Evolutionary conservation across 1,140 invertebrate species (phyloP), one percentile per base, ranked within the genome.

Genomic region (Dendrolimus punctatus): DNA sequence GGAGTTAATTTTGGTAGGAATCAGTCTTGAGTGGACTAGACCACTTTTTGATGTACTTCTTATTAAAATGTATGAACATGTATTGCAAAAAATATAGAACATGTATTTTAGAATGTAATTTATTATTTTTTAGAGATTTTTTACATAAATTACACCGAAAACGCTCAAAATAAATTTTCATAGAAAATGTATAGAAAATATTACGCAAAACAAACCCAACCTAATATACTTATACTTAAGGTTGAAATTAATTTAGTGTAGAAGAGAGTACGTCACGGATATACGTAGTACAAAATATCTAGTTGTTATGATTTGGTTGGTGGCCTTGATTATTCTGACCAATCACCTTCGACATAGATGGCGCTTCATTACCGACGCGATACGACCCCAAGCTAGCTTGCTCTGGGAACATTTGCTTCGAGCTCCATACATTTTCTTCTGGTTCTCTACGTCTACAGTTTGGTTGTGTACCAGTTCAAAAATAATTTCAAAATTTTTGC

Each of bases 341-440:
- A 86, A 86, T 86, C 71, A 75, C 52, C 53, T 45, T 53, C 51
- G 55, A 69, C 40, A 63, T 86, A 86, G 83, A 71, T 74, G 83
- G 68, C 83, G 81, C 80, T 76, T 58, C 53, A 55, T 76, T 76
- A 73, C 75, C 76, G 82, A 87, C 85, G 85, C 84, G 85, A 80
- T 69, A 57, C 73, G 72, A 70, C 77, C 77, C 76, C 82, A 83
- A 85, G 82, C 82, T 74, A 79, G 80, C 76, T 85, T 69, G 73
- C 66, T 74, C 76, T 79, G 80, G 80, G 81, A 85, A 85, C 80
- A 82, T 87, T 74, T 87, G 76, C 81, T 87, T 85, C 80, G 83
- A 84, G 85, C 83, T 78, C 78, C 85, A 87, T 87, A 87, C 85
- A 87, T 84, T 87, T 85, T 82, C 83, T 87, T 87, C 81, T 83